phyloP scores from a whole-genome alignment of 2,113 vertebrate species.

The Alectura lathami region DNA sequence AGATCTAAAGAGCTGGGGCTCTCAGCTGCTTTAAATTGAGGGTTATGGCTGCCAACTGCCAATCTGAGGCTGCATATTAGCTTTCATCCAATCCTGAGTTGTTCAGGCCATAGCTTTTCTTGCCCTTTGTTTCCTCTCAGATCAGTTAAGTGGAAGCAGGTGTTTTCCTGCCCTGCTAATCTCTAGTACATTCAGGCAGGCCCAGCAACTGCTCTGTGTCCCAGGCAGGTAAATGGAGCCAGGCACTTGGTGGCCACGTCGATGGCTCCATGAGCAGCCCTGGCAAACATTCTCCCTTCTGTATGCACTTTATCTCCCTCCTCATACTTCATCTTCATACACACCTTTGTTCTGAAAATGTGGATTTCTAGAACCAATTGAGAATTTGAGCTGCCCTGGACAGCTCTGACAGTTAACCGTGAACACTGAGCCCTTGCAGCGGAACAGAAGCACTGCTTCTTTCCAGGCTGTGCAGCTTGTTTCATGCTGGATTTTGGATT shows the following conservation, averaged over 20 bases:
- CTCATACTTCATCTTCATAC: background rate
- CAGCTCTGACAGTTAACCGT: background rate
- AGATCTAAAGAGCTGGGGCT: background rate
- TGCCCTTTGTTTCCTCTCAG: conserved; percentile 12
- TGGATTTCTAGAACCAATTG: background rate
- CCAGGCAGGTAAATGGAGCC: background rate
- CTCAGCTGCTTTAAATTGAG: conserved; percentile 28
- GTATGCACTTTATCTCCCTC: background rate
- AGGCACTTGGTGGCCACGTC: fast-evolving
- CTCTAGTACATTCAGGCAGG: background rate
- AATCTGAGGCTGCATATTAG: background rate
- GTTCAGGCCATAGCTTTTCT: background rate
- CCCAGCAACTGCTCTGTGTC: conserved; percentile 7
- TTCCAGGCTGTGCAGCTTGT: background rate
- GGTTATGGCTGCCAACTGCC: conserved; percentile 44
- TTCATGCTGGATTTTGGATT: background rate
- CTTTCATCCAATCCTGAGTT: conserved; percentile 13
- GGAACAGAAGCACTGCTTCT: background rate
- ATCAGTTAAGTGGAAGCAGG: conserved; percentile 42
- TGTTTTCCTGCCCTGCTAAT: conserved; percentile 38
- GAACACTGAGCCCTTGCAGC: background rate
- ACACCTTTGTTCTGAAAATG: background rate
- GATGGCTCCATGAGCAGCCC: background rate
- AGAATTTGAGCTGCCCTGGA: background rate
- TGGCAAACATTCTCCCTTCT: background rate